A percentile compares a stretch with the other conserved stretches of the same genome.
Conservation (phyloP, 2,797 vertebrate species). For the Sparus aurata region DNA sequence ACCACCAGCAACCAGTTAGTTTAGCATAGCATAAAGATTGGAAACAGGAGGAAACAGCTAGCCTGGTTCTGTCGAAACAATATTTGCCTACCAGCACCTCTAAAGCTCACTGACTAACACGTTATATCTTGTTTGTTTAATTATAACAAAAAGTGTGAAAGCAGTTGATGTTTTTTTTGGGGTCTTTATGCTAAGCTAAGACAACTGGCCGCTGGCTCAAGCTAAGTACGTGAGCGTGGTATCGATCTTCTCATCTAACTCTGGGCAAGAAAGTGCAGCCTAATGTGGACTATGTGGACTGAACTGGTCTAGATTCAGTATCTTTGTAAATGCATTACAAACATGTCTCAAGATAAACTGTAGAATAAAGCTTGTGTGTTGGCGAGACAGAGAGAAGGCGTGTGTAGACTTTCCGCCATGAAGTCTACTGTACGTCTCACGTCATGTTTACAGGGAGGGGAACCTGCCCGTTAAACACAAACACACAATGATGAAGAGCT, state of each 20-base stretch:
- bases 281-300: background rate
- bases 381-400: slow-evolving; percentile 8
- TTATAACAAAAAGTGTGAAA: background rate
- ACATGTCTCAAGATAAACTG: background rate
- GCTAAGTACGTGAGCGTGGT: background rate
- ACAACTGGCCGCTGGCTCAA: background rate
- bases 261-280: too few species aligned
- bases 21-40: slow-evolving; percentile 1
- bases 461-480: slow-evolving; percentile 21
- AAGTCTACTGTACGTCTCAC: slow-evolving; percentile 23
- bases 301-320: background rate
- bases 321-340: background rate
- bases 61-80: background rate
- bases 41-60: background rate
- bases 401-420: slow-evolving; percentile 18
- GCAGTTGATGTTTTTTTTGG: background rate
- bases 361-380: background rate
- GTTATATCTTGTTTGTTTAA: background rate
- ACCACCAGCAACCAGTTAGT: background rate
- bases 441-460: slow-evolving; percentile 26
- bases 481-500: slow-evolving; percentile 25
- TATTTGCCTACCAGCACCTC: background rate
- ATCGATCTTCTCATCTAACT: background rate
- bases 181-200: background rate
- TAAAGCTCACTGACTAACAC: background rate